Conservation (phyloP, 2,113 vertebrate genomes). For the Thinocorus orbignyianus region DNA sequence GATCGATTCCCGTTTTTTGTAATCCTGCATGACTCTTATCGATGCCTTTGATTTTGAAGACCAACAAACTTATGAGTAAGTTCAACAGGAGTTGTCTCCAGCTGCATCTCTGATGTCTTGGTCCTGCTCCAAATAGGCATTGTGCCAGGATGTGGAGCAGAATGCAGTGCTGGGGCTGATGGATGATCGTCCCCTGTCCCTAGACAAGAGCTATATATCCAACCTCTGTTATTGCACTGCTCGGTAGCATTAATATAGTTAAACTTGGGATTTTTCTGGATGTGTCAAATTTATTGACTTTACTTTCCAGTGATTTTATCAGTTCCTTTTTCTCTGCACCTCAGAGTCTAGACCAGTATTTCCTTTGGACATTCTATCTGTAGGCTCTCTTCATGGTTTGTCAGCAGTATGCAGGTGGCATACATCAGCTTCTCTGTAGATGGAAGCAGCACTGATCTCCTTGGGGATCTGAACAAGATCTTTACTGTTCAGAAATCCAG, state of each 20-base stretch:
- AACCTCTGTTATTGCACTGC: not conserved
- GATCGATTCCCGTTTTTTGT: not conserved
- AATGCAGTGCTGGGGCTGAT: slow-evolving; percentile 8
- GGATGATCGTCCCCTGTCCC: not conserved
- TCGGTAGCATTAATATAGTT: slow-evolving; percentile 1
- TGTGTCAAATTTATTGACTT: slow-evolving; percentile 2
- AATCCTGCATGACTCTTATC: not conserved
- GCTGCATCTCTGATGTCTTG: not conserved
- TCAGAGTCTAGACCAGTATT: not conserved
- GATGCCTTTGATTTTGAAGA: not conserved
- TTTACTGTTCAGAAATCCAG: not conserved
- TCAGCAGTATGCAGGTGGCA: not conserved
- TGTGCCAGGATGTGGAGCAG: not conserved
- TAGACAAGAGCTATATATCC: slow-evolving; percentile 39
- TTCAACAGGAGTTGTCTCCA: not conserved
- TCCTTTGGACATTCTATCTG: not conserved
- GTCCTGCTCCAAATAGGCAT: not conserved
- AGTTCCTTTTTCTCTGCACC: not conserved
- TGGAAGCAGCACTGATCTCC: not conserved
- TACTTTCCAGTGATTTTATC: slow-evolving; percentile 10
- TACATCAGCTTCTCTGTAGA: not conserved
- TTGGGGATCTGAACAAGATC: not conserved
- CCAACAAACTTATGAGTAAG: not conserved
- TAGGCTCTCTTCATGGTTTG: not conserved
- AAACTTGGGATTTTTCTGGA: slow-evolving; percentile 16